Conservation (phyloP, 2,888 invertebrate genomes). For the Drosophila trichaetosa region DNA sequence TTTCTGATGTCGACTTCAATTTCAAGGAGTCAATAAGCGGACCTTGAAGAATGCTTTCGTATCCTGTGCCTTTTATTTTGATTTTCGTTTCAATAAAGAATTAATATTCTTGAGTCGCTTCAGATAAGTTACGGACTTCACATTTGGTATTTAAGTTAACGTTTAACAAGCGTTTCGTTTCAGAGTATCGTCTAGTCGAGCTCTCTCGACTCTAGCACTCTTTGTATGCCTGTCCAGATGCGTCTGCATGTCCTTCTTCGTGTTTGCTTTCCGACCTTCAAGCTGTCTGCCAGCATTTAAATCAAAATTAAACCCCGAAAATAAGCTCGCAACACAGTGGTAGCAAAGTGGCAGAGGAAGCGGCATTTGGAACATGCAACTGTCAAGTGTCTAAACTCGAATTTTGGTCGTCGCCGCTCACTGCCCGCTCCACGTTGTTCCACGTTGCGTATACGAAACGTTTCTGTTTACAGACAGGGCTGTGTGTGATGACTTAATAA, state of each 20-base stretch:
- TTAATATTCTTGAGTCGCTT: neutral
- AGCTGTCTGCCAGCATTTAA: conserved; percentile 74
- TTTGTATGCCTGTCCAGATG: conserved; percentile 39
- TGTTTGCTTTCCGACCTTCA: conserved; percentile 56
- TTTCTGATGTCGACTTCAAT: conserved; percentile 56
- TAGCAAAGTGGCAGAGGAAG: neutral
- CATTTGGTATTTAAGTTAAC: neutral
- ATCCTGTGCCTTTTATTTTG: neutral
- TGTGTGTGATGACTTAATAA: conserved; percentile 67
- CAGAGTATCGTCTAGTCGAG: neutral
- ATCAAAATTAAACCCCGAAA: conserved; percentile 78
- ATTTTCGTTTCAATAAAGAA: neutral
- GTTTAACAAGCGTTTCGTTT: neutral
- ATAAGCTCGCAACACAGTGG: conserved; percentile 42
- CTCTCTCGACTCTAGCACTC: neutral
- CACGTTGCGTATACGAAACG: conserved; percentile 72
- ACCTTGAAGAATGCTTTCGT: neutral
- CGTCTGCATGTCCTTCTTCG: conserved; percentile 49
- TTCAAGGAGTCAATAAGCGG: conserved; percentile 21
- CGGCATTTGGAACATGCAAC: conserved; percentile 40
- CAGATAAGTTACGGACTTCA: neutral
- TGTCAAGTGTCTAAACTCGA: conserved; percentile 69
- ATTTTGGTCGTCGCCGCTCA: conserved; percentile 20
- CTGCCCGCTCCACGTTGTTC: conserved; percentile 26
- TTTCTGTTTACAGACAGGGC: conserved; percentile 39